phyloP scores from a whole-genome alignment of 37 sponge, comb jelly and placozoan species.

The Haliclona indistincta region DNA sequence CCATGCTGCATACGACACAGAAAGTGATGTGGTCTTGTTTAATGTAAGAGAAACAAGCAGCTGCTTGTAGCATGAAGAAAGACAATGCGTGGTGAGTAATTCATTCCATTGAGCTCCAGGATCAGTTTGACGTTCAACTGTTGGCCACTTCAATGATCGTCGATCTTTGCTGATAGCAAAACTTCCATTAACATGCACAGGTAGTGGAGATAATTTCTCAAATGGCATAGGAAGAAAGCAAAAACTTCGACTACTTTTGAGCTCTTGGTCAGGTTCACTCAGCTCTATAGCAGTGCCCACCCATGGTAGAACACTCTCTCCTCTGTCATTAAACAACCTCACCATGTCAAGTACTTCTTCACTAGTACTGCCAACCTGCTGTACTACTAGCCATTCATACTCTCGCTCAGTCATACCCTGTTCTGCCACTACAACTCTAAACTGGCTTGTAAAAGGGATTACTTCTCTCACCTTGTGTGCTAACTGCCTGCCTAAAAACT shows the following conservation, averaged over 20 bases:
- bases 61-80: conserved; percentile 31
- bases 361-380: conserved; percentile 13
- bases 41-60: neutral
- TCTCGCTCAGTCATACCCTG: no score
- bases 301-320: conserved; percentile 39
- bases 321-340: no score
- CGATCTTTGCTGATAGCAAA: conserved; percentile 46
- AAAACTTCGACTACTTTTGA: conserved; percentile 1
- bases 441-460: no score
- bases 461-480: no score
- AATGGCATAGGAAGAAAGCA: conserved; percentile 66
- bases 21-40: neutral
- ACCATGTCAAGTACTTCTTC: conserved; percentile 21
- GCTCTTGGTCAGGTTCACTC: neutral
- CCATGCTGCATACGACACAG: conserved; percentile 36
- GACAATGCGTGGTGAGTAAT: conserved; percentile 18
- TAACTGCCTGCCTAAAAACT: no score
- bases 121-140: conserved; percentile 25
- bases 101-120: conserved; percentile 51
- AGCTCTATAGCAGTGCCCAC: conserved; percentile 51
- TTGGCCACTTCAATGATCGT: conserved; percentile 50
- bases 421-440: no score
- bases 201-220: conserved; percentile 24
- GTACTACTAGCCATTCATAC: conserved; percentile 44
- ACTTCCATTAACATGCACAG: conserved; percentile 58